Conservation (phyloP, 2,113 vertebrate genomes). For the Bubo blakistoni region DNA sequence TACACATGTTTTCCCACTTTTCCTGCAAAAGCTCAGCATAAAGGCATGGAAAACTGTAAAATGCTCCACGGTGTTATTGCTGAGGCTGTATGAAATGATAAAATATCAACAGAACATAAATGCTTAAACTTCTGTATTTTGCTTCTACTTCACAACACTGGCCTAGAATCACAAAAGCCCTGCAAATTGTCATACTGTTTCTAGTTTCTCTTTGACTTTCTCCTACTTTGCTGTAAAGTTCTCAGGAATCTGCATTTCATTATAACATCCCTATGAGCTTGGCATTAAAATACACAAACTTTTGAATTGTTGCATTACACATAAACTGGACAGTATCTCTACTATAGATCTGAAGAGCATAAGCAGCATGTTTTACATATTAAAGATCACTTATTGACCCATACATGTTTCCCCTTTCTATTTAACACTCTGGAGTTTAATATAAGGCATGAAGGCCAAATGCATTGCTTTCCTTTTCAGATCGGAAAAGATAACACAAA, state of each 20-base stretch:
- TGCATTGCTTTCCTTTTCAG: slow-evolving; percentile 8
- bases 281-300: slow-evolving; percentile 6
- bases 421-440: slow-evolving; percentile 34
- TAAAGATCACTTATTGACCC: slow-evolving; percentile 25
- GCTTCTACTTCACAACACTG: neutral
- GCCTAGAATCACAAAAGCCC: neutral
- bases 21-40: neutral
- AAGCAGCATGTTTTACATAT: slow-evolving; percentile 16
- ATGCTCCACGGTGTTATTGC: neutral
- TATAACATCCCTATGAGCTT: neutral
- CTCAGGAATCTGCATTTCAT: neutral
- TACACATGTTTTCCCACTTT: slow-evolving; percentile 24
- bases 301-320: neutral
- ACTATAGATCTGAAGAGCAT: neutral
- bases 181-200: neutral
- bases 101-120: neutral
- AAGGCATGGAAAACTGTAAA: neutral
- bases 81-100: neutral
- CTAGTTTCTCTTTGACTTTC: neutral
- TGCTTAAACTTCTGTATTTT: neutral
- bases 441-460: slow-evolving; percentile 25
- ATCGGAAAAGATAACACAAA: slow-evolving; percentile 27
- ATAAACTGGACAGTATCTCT: neutral
- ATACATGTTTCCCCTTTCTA: slow-evolving; percentile 1
- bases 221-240: neutral